Base-by-base conservation (phyloP, 2,113 vertebrate genomes). In the Poeciliopsis prolifica region DNA sequence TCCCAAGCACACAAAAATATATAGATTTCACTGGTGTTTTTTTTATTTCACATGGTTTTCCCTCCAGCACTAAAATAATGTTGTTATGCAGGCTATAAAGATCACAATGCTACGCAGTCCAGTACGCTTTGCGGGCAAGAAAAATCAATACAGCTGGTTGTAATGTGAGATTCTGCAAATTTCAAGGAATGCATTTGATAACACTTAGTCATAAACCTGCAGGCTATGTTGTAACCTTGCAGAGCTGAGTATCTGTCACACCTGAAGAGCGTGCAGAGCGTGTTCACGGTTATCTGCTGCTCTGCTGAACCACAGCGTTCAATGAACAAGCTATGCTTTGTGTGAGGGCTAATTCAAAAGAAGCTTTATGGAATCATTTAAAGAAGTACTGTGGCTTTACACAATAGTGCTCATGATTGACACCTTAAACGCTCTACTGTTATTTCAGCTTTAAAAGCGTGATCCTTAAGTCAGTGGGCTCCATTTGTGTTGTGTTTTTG, bases 181-280 rank as follows among this genome's bases (percentile, higher is more conserved):
- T 82, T 77, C 86, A 80, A 87, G 80, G 69, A 89, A 92, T 79
- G 74, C 82, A 87, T 92, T 87, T 89, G 81, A 88, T 89, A 92
- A 90, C 87, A 88, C 88, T 90, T 91, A 86, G 88, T 91, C 90
- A 91, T 90, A 88, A 90, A 87, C 78, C 89, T 86, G 77, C 82
- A 85, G 91, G 89, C 87, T 81, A 64, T 80, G 78, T 85, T 88
- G 89, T 82, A 84, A 83, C 87, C 88, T 81, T 64, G 22, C 75
- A 64, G 75, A 78, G 74, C 72, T 19, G 67, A 58, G 74, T 48
- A 74, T 82, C 71, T 80, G 80, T 83, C 81, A 64, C 82, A 87
- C 85, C 87, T 88, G 86, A 83, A 86, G 85, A 83, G 83, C 79
- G 75, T 30, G 17, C 26, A 24, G 79, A 40, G 62, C 72, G 58